phyloP scores from a whole-genome alignment of 2,888 invertebrate genomes.

The Synergus japonicus region DNA sequence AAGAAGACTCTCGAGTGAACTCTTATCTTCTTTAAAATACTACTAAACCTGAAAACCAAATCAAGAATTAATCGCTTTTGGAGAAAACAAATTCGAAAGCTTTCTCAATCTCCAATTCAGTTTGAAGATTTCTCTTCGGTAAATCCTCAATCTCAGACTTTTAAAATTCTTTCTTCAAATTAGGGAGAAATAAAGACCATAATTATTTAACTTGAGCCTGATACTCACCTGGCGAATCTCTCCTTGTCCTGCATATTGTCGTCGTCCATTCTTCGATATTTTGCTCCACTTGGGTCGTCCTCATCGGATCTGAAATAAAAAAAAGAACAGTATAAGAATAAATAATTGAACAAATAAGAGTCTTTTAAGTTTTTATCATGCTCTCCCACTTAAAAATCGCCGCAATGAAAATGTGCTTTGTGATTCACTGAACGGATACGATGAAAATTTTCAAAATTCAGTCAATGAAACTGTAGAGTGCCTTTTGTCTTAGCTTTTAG shows the following conservation, averaged over 20 bases:
- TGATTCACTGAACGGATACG: neutral
- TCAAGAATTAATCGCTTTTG: neutral
- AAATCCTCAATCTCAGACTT: constrained; percentile 8
- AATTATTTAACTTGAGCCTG: constrained; percentile 54
- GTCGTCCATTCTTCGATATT: constrained; percentile 94
- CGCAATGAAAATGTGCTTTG: neutral
- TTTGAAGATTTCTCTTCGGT: neutral
- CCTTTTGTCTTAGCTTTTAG: constrained; percentile 14
- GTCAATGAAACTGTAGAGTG: neutral
- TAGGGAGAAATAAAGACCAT: neutral
- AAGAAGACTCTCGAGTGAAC: neutral
- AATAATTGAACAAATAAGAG: neutral
- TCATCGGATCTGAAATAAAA: constrained; percentile 86
- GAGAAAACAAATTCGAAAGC: neutral
- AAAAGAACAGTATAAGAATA: constrained; percentile 18
- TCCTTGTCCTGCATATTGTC: constrained; percentile 97
- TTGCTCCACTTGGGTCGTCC: constrained; percentile 90
- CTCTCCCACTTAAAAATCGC: neutral
- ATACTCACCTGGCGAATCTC: constrained; percentile 93
- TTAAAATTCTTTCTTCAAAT: neutral
- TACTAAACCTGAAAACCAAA: neutral
- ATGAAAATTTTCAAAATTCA: constrained; percentile 5
- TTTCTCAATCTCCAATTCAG: neutral
- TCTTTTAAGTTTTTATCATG: neutral
- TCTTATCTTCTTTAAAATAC: neutral